Percentiles rank a stretch among this genome's conserved stretches.
phyloP scores from a whole-genome alignment of 2,888 invertebrate genomes.

The Oligia fasciuncula region DNA sequence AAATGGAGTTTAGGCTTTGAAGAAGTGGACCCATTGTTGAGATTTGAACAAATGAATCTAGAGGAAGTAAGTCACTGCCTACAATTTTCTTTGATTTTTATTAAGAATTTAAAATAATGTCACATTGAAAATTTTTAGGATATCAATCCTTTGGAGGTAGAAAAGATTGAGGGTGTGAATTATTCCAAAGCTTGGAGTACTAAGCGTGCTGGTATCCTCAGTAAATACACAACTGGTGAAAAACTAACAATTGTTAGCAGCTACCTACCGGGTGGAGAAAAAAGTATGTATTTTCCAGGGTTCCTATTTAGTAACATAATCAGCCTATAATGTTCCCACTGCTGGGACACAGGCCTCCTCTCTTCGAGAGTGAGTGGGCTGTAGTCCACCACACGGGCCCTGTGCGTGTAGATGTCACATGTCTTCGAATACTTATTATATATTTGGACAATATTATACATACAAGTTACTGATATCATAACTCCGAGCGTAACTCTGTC shows the following conservation, averaged over 20 bases:
- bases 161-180: constrained; percentile 77
- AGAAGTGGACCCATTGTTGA: constrained; percentile 84
- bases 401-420: too few species aligned
- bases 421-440: not conserved
- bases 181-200: constrained; percentile 94
- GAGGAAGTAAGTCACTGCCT: constrained; percentile 75
- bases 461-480: not conserved
- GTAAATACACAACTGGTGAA: constrained; percentile 97
- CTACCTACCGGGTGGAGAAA: constrained; percentile 95
- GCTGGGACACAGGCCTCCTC: too few species aligned
- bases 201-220: constrained; percentile 94
- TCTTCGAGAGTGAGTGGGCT: too few species aligned
- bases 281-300: constrained; percentile 88
- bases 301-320: not conserved
- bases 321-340: too few species aligned
- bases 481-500: not conserved
- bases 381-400: too few species aligned
- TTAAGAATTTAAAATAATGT: not conserved
- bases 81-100: not conserved
- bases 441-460: not conserved
- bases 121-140: constrained; percentile 71
- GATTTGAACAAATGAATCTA: constrained; percentile 83
- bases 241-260: constrained; percentile 97
- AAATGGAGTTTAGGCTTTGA: constrained; percentile 87
- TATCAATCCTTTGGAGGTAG: constrained; percentile 64